Percentiles rank a stretch among this genome's conserved stretches.
These are phyloP conservation scores for Acleris literana DNA, from an alignment of 2,888 invertebrate genomes.

Conservation along the genomic window DNA sequence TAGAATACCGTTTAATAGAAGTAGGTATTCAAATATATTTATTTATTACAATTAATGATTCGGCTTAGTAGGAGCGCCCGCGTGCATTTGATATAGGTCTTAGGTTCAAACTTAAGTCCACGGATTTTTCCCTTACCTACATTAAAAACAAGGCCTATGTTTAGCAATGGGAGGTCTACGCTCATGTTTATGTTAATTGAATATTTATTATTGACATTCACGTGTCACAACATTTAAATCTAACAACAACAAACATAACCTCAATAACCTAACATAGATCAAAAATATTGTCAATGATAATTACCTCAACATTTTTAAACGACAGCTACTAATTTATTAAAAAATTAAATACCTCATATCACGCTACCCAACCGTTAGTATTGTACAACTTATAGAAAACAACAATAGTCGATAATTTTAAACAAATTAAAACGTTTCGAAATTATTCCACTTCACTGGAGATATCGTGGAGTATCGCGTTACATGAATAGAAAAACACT, in stretches of 20 bases:
- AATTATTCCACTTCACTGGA: slow-evolving; percentile 13
- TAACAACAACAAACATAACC: slow-evolving; percentile 3
- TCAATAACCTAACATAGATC: not conserved
- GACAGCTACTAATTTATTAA: slow-evolving; percentile 26
- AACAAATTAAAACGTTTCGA: slow-evolving; percentile 32
- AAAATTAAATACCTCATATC: slow-evolving; percentile 25
- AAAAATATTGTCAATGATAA: slow-evolving; percentile 17
- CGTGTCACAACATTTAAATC: not conserved
- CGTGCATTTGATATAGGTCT: no score
- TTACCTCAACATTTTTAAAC: slow-evolving; percentile 4
- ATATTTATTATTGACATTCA: not conserved
- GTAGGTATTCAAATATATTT: no score
- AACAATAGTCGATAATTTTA: slow-evolving; percentile 34
- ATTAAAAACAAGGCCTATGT: no score
- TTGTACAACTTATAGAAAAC: slow-evolving; percentile 16
- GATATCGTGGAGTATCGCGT: slow-evolving; percentile 22
- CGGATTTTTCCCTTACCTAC: no score
- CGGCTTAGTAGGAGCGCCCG: no score
- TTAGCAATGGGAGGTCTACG: no score
- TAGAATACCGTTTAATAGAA: no score
- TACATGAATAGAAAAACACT: slow-evolving; percentile 35
- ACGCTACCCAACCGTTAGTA: slow-evolving; percentile 15
- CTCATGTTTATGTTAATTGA: no score
- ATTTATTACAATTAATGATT: no score
- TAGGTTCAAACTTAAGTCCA: no score